These are phyloP conservation scores for Nephrotoma appendiculata DNA, from an alignment of 2,888 invertebrate genomes.

Conservation along the genomic window DNA sequence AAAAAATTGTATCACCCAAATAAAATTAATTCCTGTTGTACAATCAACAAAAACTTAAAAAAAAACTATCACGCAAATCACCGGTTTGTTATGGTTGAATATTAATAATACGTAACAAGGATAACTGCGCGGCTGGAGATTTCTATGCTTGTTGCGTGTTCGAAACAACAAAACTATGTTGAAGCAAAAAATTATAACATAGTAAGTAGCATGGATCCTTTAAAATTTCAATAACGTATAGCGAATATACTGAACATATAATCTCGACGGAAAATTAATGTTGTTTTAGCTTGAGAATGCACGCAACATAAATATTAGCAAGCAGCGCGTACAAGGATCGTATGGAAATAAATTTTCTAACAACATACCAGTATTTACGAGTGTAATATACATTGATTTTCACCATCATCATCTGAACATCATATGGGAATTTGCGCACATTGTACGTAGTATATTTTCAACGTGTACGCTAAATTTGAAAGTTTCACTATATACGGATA, in stretches of 20 bases:
- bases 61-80: background rate
- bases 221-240: background rate
- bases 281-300: background rate
- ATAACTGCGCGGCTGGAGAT: background rate
- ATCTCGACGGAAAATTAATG: background rate
- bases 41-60: background rate
- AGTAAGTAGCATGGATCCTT: background rate
- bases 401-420: background rate
- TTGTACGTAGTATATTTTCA: background rate
- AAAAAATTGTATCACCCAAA: background rate
- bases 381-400: background rate
- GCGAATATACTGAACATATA: background rate
- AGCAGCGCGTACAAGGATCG: background rate
- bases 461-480: background rate
- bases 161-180: background rate
- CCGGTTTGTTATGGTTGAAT: background rate
- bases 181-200: background rate
- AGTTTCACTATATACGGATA: background rate
- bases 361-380: background rate
- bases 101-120: background rate
- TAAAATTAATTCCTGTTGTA: background rate
- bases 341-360: background rate
- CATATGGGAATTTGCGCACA: background rate
- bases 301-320: background rate
- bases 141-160: background rate